phyloP scores from a whole-genome alignment of 2,888 invertebrate species.

The Nemoura dubitans region DNA sequence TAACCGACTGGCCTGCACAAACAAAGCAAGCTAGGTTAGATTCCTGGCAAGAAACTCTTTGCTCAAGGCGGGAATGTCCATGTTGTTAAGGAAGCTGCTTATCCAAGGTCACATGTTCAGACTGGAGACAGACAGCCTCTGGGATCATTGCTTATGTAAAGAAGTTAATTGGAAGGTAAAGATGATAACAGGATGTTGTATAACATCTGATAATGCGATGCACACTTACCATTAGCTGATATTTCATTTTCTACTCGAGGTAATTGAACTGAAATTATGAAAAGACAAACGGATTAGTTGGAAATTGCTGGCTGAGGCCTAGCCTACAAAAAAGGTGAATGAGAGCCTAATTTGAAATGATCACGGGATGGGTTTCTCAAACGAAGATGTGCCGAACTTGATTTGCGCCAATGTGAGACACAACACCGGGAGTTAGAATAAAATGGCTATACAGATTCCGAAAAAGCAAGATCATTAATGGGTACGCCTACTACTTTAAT shows the following conservation, averaged over 20 bases:
- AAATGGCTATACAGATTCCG: neutral
- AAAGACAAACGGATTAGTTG: neutral
- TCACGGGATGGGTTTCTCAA: neutral
- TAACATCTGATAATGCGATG: neutral
- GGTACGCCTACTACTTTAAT: slow-evolving; percentile 34
- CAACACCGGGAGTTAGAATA: neutral
- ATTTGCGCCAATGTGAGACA: neutral
- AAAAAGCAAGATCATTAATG: neutral
- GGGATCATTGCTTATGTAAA: neutral
- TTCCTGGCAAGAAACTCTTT: neutral
- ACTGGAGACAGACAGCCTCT: neutral
- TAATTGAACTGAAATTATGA: slow-evolving; percentile 53
- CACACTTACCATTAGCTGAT: slow-evolving; percentile 52
- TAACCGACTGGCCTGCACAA: slow-evolving; percentile 59
- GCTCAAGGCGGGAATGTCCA: neutral
- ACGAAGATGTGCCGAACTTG: neutral
- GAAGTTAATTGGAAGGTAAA: neutral
- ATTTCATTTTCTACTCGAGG: slow-evolving; percentile 60
- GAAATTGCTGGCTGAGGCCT: slow-evolving; percentile 14
- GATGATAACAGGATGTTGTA: neutral
- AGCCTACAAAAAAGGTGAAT: slow-evolving; percentile 15
- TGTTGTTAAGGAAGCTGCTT: slow-evolving; percentile 7
- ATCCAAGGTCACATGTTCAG: neutral
- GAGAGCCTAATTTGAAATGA: neutral
- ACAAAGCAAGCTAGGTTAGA: neutral